Base-by-base conservation (phyloP, 1,140 invertebrate genomes). In the Paraescarpia echinospica region DNA sequence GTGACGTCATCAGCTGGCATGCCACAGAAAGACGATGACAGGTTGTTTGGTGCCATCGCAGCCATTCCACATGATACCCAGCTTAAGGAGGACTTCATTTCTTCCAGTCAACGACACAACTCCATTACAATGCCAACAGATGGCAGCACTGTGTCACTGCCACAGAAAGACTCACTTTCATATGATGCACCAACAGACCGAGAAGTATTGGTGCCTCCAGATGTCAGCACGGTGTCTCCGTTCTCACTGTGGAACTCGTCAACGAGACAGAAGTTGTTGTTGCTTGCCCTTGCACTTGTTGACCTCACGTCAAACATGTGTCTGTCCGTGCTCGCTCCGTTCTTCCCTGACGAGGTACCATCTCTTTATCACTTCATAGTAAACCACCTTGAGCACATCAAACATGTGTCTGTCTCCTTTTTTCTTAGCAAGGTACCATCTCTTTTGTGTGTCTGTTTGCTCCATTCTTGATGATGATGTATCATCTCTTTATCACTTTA, bases 281-380 rank as follows among this genome's bases (percentile, higher is more conserved):
- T 94, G 35, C 92, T 95, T 41, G 94, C 94, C 93, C 92, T 95
- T n/a, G 94, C 93, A 59, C 90, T 95, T 18, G 93, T 95, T 4
- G 93, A 97, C 95, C 97, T 98, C 95, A 97, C 97, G 94, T 97
- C 97, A 94, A 97, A 97, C 95, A 97, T 97, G 93, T 97, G 97
- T 14, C 97, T 98, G 97, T 97, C 97, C 34, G 97, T 98, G 89
- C 97, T 98, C 96, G 97, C 97, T 22, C 97, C 97, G 0, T 98
- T 98, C 95, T 98, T 97, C 95, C 97, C 97, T 0, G 96, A 96
- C 93, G 97, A 97, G 95, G 96, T 97, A 91, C 35, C n/a, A 91
- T 41, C 4, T 41, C 4, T 41, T 41, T 41, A 41, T 41, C 12
- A 41, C 12, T 12, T 41, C 12, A 12, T 41, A 41, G 4, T 41